These are phyloP conservation scores for Lysandra bellargus DNA, from an alignment of 2,888 invertebrate genomes.

Conservation along the genomic window DNA sequence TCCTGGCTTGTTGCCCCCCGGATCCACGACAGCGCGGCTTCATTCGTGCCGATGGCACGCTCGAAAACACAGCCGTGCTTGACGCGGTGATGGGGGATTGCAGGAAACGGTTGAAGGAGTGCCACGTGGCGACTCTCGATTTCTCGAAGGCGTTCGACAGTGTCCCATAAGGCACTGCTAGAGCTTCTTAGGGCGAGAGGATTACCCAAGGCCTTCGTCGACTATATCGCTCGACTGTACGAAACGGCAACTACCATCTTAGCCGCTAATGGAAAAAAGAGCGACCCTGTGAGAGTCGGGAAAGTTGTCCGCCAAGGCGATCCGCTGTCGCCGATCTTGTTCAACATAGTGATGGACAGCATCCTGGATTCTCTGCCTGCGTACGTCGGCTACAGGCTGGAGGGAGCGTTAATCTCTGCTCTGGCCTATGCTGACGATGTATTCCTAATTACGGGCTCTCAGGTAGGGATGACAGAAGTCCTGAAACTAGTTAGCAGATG, in stretches of 20 bases:
- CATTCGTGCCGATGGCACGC: conserved; percentile 51
- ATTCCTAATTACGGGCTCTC: conserved; percentile 48
- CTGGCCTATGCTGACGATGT: conserved; percentile 48
- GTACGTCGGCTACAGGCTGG: no score
- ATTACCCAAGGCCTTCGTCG: conserved; percentile 47
- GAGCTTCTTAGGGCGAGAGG: conserved; percentile 50
- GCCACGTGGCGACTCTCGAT: conserved; percentile 59
- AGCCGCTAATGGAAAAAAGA: conserved; percentile 26
- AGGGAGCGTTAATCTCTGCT: no score
- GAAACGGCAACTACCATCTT: conserved; percentile 47
- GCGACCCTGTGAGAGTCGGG: no score
- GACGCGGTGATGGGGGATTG: conserved; percentile 45
- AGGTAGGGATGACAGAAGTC: conserved; percentile 48
- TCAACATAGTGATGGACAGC: no score
- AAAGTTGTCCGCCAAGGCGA: no score
- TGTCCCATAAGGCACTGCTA: conserved; percentile 48
- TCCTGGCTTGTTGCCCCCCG: conserved; percentile 41
- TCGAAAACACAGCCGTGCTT: conserved; percentile 51
- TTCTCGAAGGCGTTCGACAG: conserved; percentile 63
- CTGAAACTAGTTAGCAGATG: conserved; percentile 43
- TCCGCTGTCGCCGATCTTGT: no score
- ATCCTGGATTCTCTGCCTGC: no score
- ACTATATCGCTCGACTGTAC: conserved; percentile 52
- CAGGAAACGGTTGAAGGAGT: conserved; percentile 43
- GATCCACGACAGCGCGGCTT: conserved; percentile 46